Conservation (phyloP, 2,113 vertebrate genomes). For the Merops nubicus region DNA sequence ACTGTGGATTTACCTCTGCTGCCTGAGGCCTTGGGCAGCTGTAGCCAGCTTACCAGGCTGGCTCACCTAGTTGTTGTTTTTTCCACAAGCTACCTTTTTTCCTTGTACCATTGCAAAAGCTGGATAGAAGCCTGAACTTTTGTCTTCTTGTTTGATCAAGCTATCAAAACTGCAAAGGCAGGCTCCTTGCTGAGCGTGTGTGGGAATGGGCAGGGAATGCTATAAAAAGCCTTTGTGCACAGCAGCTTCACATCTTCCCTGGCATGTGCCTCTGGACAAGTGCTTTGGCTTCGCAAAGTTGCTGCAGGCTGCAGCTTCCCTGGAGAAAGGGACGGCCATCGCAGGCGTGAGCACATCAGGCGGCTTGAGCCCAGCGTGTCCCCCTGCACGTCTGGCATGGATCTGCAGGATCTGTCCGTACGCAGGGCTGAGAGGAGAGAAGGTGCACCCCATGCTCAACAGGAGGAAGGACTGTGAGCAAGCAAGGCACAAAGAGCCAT, state of each 20-base stretch:
- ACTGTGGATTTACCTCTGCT: rapidly evolving
- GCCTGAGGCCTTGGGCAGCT: not conserved
- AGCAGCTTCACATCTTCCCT: not conserved
- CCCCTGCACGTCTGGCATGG: not conserved
- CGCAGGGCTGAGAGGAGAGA: rapidly evolving
- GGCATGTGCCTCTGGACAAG: too few species aligned
- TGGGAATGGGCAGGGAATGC: not conserved
- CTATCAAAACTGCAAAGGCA: not conserved
- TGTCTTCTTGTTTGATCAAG: not conserved
- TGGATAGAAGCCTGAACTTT: not conserved
- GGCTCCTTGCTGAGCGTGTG: not conserved
- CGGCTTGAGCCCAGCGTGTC: not conserved
- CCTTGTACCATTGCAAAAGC: not conserved
- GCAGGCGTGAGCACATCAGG: not conserved
- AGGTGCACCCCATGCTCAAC: not conserved
- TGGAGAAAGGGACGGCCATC: not conserved
- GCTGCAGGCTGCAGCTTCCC: not conserved
- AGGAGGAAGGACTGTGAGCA: not conserved
- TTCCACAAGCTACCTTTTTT: not conserved
- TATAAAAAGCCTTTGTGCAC: not conserved
- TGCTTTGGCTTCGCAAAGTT: too few species aligned
- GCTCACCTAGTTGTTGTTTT: not conserved
- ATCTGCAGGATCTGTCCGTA: not conserved
- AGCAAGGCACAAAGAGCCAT: rapidly evolving
- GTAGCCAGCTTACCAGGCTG: not conserved